Base-by-base conservation (phyloP, 2,888 invertebrate genomes). In the Volucella bombylans region DNA sequence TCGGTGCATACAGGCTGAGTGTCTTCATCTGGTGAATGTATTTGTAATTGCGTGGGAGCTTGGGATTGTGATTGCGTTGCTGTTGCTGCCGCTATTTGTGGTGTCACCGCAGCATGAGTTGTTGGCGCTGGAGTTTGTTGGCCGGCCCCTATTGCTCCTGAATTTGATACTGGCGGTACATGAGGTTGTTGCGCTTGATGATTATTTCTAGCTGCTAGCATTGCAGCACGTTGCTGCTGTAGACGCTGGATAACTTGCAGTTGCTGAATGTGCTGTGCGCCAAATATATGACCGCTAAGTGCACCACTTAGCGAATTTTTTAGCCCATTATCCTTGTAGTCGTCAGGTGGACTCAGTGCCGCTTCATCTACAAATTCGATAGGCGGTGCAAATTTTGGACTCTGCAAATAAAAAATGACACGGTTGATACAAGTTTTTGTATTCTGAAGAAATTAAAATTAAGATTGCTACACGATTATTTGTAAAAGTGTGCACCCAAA, bases 321-420 rank as follows among this genome's bases (percentile, higher is more conserved):
- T 87, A 94, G 93, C 87, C 96, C 96, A 93, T 95, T 94, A 90
- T 97, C 97, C 92, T 97, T 97, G 92, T 97, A 97, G 10, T 97
- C 97, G 90, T 97, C 97, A 11, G 97, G 97, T 31, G 97, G 97
- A 90, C 97, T 97, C 79, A 97, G 93, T 4, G 97, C 97, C 52
- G 97, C 96, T 86, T 96, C 94, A 90, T 96, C 96, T 80, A 95
- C 94, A 90, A 94, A 94, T 91, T 96, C 96, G 89, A 94, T 93
- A 49, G 94, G 94, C 45, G 94, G 94, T 85, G 94, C 94, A 91
- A 94, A 95, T 89, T 94, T 93, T 61, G 93, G 93, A 87, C 93
- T 93, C 91, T 93, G 91, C 9, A 72, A 77, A 64, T 18, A 55
- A 47, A 43, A 14, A 67, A 57, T 69, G 64, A 61, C 2, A 49